Evolutionary conservation across 2,888 invertebrate genomes (phyloP).

Genomic region (Beris chalybata): DNA sequence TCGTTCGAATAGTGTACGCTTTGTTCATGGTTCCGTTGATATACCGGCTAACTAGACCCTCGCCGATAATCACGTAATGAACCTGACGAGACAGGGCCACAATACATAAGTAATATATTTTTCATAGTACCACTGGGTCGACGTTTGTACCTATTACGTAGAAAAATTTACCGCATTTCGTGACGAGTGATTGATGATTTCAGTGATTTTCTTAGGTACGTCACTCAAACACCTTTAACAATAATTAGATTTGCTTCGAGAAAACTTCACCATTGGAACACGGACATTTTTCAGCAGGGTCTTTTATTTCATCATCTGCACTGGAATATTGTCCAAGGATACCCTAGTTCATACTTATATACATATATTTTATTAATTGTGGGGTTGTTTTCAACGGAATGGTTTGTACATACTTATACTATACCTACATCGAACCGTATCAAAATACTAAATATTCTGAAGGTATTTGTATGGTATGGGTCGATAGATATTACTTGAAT

Average conservation of each 20-base stretch:
- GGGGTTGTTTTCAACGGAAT: no score
- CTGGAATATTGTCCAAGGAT: no score
- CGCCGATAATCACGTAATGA: conserved; percentile 37
- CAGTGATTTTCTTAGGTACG: conserved; percentile 40
- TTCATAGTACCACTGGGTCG: not conserved
- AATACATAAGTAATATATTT: conserved; percentile 3
- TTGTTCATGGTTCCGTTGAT: conserved; percentile 18
- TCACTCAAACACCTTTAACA: conserved; percentile 41
- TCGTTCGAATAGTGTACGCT: conserved; percentile 8
- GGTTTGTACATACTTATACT: no score
- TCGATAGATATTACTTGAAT: no score
- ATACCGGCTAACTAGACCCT: conserved; percentile 27
- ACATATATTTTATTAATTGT: no score
- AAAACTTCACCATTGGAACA: conserved; percentile 16
- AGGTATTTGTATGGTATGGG: no score
- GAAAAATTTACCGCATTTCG: conserved; percentile 37
- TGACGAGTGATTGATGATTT: conserved; percentile 42
- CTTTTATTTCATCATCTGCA: no score
- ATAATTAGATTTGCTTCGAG: conserved; percentile 40
- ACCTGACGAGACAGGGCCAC: conserved; percentile 8
- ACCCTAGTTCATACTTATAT: no score
- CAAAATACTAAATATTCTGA: no score
- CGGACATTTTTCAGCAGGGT: conserved; percentile 4
- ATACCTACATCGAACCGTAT: no score
- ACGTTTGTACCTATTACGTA: conserved; percentile 16